phyloP scores from a whole-genome alignment of 2,888 invertebrate genomes.

The Schizaphis graminum region DNA sequence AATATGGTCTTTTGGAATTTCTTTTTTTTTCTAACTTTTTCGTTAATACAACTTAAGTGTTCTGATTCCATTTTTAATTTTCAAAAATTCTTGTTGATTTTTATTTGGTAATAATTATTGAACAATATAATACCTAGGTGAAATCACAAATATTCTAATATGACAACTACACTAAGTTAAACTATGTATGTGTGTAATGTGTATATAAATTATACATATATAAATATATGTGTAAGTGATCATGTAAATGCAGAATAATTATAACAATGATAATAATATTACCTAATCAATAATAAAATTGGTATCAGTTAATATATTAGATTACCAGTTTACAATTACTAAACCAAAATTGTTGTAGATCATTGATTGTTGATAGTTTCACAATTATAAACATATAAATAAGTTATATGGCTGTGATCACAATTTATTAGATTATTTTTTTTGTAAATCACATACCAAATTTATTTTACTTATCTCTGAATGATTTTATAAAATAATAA shows the following conservation, averaged over 20 bases:
- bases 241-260: background rate
- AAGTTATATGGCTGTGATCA: background rate
- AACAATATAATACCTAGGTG: background rate
- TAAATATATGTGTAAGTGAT: background rate
- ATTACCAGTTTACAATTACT: background rate
- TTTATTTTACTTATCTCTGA: background rate
- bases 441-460: background rate
- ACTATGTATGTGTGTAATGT: background rate
- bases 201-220: background rate
- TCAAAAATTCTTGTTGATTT: background rate
- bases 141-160: background rate
- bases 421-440: background rate
- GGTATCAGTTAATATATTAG: background rate
- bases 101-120: background rate
- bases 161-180: background rate
- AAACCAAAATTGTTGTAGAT: background rate
- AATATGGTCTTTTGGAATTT: background rate
- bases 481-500: constrained; percentile 23
- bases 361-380: background rate
- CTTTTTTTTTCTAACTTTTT: background rate
- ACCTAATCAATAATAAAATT: background rate
- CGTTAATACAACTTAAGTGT: background rate
- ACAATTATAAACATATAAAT: background rate
- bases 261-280: background rate
- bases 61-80: background rate